These are phyloP conservation scores for Drosophila ochracea DNA, from an alignment of 2,888 invertebrate species.

Conservation along the genomic window DNA sequence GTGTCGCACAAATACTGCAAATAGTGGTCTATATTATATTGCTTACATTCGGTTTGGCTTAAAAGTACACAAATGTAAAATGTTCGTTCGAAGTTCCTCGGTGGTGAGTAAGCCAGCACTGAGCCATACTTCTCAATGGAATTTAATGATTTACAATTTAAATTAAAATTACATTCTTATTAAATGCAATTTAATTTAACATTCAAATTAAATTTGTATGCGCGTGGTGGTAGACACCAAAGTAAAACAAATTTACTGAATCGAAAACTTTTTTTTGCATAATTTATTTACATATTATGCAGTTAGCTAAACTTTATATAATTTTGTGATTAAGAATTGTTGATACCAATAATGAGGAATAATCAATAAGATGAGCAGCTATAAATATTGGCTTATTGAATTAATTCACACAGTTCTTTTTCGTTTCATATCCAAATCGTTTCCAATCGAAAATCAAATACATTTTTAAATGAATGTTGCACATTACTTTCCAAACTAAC, in stretches of 20 bases:
- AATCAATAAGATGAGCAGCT: neutral
- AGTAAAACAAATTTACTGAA: neutral
- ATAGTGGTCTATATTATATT: slow-evolving; percentile 2
- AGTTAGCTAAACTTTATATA: neutral
- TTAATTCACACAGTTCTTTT: neutral
- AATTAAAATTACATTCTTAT: neutral
- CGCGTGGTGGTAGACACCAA: too few relatives aligned
- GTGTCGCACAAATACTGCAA: slow-evolving; percentile 34
- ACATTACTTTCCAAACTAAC: slow-evolving; percentile 15
- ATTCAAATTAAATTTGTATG: neutral
- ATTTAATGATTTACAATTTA: neutral
- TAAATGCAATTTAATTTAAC: neutral
- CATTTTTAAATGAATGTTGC: slow-evolving; percentile 4
- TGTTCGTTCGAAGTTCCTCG: neutral
- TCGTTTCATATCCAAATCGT: neutral
- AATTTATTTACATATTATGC: neutral
- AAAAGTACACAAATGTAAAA: neutral
- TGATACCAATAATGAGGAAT: neutral
- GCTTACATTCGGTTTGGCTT: slow-evolving; percentile 11
- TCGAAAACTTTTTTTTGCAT: neutral
- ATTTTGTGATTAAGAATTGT: neutral
- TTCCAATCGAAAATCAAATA: neutral
- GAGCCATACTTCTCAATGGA: neutral
- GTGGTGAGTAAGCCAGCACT: neutral
- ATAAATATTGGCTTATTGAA: neutral